Percentiles rank a stretch among this genome's conserved stretches.
phyloP scores from a whole-genome alignment of 2,797 vertebrate genomes.

The Enoplosus armatus region DNA sequence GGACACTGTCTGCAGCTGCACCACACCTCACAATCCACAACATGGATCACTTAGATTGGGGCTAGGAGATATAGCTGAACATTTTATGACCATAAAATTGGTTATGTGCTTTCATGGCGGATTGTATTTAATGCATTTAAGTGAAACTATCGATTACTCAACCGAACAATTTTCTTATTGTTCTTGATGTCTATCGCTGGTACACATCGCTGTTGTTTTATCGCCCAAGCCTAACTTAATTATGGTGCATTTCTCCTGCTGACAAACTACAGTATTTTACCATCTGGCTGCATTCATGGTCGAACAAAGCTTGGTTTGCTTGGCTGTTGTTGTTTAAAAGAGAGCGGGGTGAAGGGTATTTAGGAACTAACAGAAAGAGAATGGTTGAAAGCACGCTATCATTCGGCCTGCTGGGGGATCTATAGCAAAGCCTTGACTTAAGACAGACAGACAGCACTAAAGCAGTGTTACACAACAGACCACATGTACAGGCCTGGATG shows the following conservation, averaged over 20 bases:
- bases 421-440: conserved; percentile 48
- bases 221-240: too few relatives aligned
- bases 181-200: too few relatives aligned
- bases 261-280: neutral
- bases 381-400: conserved; percentile 25
- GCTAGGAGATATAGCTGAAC: too few relatives aligned
- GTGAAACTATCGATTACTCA: too few relatives aligned
- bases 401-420: conserved; percentile 36
- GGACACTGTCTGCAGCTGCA: neutral
- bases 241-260: conserved; percentile 5
- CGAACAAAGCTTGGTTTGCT: conserved; percentile 4
- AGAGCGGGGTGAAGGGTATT: conserved; percentile 12
- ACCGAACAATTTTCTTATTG: too few relatives aligned
- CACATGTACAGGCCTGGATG: conserved; percentile 50
- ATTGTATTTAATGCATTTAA: too few relatives aligned
- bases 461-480: conserved; percentile 67
- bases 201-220: too few relatives aligned
- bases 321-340: conserved; percentile 8
- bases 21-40: conserved; percentile 5
- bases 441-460: conserved; percentile 52
- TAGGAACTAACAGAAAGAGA: conserved; percentile 31
- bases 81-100: too few relatives aligned
- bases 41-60: neutral
- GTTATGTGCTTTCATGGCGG: too few relatives aligned
- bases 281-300: neutral